Evolutionary conservation across 2,888 invertebrate genomes (phyloP), one percentile per base, ranked within the genome.

Genomic region (Taphrorychus bicolor): DNA sequence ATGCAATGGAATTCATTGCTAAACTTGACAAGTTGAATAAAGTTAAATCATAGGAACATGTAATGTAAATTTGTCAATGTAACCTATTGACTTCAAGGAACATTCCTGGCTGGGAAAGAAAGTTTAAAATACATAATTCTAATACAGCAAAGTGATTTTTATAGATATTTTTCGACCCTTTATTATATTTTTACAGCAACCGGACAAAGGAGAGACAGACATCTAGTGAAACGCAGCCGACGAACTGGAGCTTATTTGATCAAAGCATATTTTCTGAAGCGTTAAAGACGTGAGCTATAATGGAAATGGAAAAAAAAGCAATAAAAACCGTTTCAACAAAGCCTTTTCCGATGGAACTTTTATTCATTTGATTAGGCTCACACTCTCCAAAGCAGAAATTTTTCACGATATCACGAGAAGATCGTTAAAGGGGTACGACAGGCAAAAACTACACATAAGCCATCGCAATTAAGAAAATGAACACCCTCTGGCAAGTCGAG

Each of bases 211-310:
- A 62, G n/a, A n/a, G 69, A 69, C 58, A 60, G 56, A 45, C 59
- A 68, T 51, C 54, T 21, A 41, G 58, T 51, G 68, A 72, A 72
- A 71, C 72, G 71, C 64, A 71, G 49, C 66, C 71, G 66, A 52
- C 69, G 71, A 69, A 70, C 71, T 70, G 72, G 66, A 70, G 62
- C 53, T 72, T 72, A 74, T 72, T 75, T 69, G 73, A 74, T 74
- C 73, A 75, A 75, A 75, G 75, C 69, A 72, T 72, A 69, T 67
- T 70, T 71, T 71, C 61, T 66, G 72, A 69, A 71, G 73, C 73
- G 71, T 71, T 71, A 63, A 65, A 71, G 71, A 66, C 68, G 71
- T 61, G 66, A 66, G 65, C 40, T 57, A 66, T 57, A 66, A 61
- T 60, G 69, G 69, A 65, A 59, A 68, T 3, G 54, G 54, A 59